A percentile compares a stretch with the other conserved stretches of the same genome.
phyloP scores from a whole-genome alignment of 2,888 invertebrate genomes.

The Erebia epiphron region DNA sequence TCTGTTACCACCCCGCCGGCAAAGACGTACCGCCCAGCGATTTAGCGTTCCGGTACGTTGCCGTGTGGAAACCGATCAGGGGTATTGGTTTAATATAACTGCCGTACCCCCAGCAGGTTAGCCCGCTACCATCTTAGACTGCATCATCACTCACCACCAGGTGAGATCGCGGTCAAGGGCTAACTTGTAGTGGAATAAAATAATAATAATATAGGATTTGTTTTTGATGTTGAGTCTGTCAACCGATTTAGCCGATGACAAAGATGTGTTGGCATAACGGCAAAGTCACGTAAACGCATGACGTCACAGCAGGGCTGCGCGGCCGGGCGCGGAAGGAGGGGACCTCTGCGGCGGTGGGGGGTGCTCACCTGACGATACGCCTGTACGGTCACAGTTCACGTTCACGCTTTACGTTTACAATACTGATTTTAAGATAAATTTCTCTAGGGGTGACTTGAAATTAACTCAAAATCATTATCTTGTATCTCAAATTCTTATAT shows the following conservation, averaged over 20 bases:
- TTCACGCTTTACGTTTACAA: not conserved
- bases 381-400: not conserved
- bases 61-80: no score
- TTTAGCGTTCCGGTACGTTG: no score
- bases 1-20: no score
- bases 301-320: slow-evolving; percentile 26
- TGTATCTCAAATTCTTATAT: no score
- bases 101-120: no score
- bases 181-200: not conserved
- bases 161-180: not conserved
- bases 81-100: no score
- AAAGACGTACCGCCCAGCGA: no score
- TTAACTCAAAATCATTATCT: no score
- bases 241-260: slow-evolving; percentile 24
- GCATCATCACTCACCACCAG: no score
- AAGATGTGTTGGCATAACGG: slow-evolving; percentile 27
- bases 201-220: not conserved
- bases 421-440: no score
- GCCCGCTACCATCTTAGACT: no score
- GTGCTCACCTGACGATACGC: slow-evolving; percentile 31
- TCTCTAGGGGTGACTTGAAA: no score
- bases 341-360: slow-evolving; percentile 34
- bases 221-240: slow-evolving; percentile 6
- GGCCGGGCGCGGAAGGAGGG: slow-evolving; percentile 40
- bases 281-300: slow-evolving; percentile 35